Conservation (phyloP, 1,140 invertebrate species). For the Platyura marginata region DNA sequence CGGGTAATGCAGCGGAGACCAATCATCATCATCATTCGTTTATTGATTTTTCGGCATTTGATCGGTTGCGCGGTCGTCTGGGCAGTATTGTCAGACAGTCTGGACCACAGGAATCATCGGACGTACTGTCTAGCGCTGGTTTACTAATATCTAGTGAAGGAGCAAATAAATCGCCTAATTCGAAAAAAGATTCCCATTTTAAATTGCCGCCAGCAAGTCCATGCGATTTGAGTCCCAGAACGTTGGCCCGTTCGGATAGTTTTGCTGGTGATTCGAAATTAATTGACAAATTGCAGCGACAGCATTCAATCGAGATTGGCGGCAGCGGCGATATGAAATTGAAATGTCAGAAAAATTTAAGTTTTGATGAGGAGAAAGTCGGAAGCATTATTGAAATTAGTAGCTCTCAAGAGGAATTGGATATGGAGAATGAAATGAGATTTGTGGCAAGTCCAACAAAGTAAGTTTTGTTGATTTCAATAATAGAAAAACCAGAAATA, state of each 20-base stretch:
- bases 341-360: conserved; percentile 1
- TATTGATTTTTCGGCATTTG: conserved; percentile 33
- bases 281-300: conserved; percentile 43
- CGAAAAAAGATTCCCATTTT: conserved; percentile 21
- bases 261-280: conserved; percentile 59
- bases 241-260: conserved; percentile 43
- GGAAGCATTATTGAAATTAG: conserved; percentile 7
- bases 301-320: conserved; percentile 3
- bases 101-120: conserved; percentile 13
- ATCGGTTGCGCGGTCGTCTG: conserved; percentile 34
- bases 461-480: conserved; percentile 9
- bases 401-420: conserved; percentile 25
- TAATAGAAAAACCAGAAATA: neutral
- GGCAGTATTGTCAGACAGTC: conserved; percentile 42
- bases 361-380: conserved; percentile 15
- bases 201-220: conserved; percentile 31
- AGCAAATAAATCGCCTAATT: neutral
- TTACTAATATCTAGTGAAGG: conserved; percentile 27
- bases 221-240: conserved; percentile 26
- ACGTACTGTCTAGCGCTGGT: conserved; percentile 37
- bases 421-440: conserved; percentile 11
- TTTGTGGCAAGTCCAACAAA: conserved; percentile 24
- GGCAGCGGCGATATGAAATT: neutral
- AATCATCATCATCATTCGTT: conserved; percentile 9
- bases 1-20: conserved; percentile 6